Conservation (phyloP, 2,113 vertebrate genomes). For the Hemicordylus capensis region DNA sequence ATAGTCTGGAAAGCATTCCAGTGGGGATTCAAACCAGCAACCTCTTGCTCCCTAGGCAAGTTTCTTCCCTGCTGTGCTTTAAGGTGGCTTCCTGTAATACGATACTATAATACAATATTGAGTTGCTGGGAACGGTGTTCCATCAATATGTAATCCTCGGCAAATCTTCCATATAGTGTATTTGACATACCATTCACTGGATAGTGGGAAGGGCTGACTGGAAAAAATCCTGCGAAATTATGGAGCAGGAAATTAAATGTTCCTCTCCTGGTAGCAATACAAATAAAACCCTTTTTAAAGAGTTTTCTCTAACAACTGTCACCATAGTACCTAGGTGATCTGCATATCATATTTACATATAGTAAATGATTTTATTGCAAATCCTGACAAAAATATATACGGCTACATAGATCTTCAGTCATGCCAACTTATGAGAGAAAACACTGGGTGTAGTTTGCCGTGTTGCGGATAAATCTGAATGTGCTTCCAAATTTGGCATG, state of each 20-base stretch:
- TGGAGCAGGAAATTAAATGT: not conserved
- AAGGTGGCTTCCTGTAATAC: no score
- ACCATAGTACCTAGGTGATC: not conserved
- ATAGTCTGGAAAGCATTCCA: no score
- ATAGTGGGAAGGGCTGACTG: not conserved
- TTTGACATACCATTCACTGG: not conserved
- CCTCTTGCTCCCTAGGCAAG: no score
- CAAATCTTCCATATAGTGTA: not conserved
- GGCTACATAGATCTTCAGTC: not conserved
- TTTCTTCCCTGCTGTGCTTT: no score
- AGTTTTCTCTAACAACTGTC: slow-evolving; percentile 15
- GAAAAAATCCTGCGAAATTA: not conserved
- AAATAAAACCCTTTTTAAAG: not conserved
- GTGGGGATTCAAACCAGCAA: no score
- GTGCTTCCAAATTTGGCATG: not conserved
- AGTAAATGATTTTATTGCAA: not conserved
- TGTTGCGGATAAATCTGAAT: not conserved
- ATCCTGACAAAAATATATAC: not conserved
- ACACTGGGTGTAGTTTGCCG: not conserved
- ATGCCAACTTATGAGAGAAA: not conserved
- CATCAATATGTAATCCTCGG: not conserved
- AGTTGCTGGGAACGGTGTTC: not conserved
- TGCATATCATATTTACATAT: fast-evolving
- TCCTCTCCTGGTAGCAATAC: not conserved
- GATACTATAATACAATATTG: no score